Conservation (phyloP, 2,888 invertebrate genomes). For the Drosophila acutilabella region DNA sequence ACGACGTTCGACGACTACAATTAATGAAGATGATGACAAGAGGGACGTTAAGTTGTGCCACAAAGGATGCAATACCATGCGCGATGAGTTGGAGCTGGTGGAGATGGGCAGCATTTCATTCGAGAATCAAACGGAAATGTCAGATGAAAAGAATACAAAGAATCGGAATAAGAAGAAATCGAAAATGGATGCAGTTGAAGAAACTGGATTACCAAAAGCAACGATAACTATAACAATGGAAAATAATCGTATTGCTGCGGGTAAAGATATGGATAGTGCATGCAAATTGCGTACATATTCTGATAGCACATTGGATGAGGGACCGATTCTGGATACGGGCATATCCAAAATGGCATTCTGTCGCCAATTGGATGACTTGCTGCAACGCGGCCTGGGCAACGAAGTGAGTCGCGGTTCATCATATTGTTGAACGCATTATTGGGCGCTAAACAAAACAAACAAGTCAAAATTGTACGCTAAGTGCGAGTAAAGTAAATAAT, state of each 20-base stretch:
- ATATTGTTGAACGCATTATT: slow-evolving; percentile 7
- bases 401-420: background rate
- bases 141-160: background rate
- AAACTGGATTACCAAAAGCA: background rate
- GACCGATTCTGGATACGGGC: slow-evolving; percentile 42
- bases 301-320: slow-evolving; percentile 4
- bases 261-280: background rate
- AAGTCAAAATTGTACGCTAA: slow-evolving; percentile 11
- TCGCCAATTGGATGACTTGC: slow-evolving; percentile 30
- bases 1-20: background rate
- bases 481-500: slow-evolving; percentile 11
- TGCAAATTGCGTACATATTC: background rate
- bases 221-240: background rate
- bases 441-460: background rate
- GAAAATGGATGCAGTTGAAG: background rate
- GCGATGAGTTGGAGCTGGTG: background rate
- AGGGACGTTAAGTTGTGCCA: background rate
- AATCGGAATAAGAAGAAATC: slow-evolving; percentile 5
- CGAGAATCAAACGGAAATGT: background rate
- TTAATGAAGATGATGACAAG: background rate
- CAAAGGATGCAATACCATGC: slow-evolving; percentile 15
- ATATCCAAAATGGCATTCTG: slow-evolving; percentile 39
- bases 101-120: background rate
- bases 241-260: slow-evolving; percentile 23
- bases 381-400: slow-evolving; percentile 31